Base-by-base conservation (phyloP, 2,888 invertebrate genomes). In the Galeopsomyia nigrocyanea region DNA sequence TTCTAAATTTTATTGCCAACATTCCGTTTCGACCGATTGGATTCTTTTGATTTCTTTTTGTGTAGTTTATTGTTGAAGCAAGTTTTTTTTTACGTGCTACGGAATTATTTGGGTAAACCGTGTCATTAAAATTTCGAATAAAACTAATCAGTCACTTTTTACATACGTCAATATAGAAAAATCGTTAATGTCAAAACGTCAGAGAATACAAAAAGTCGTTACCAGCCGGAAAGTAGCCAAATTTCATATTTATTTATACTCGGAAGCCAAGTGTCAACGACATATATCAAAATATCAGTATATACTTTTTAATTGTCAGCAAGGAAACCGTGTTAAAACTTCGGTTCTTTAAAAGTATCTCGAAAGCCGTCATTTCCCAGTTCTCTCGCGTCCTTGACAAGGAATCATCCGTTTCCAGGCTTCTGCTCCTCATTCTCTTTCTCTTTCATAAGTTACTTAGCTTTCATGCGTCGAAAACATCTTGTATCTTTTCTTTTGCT, bases 301-400 rank as follows among this genome's bases (percentile, higher is more conserved):
- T 26, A 2, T 46, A 46, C 49, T 49, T 56, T 62, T 26, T 56
- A 55, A 56, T 56, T 21, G 47, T 55, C 26, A 26, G 17, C 19
- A 47, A 50, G 31, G 50, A 39, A 39, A 39, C 39, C 2, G 39
- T 10, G 39, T 39, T 39, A 39, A 7, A 7, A 13, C 39, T 39
- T 39, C 5, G 2, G 10, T 10, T 39, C 39, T 39, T 39, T 21
- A 58, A 64, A 64, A 19, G 19, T 51, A 51, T 70, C 57, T 64
- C 58, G 62, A 57, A 69, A 69, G 68, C 62, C 51, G 68, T 39
- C 55, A 47, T 55, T 61, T 65, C 51, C n/a, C 60, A 46, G 60
- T 53, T 66, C 57, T n/a, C 13, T 3, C 21, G 39, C 31, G 64
- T 63, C 70, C 70, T 70, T 70, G 70, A 53, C 57, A 70, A 65